Base-by-base conservation (phyloP, 1,140 invertebrate species). In the Drosophila aff. region DNA sequence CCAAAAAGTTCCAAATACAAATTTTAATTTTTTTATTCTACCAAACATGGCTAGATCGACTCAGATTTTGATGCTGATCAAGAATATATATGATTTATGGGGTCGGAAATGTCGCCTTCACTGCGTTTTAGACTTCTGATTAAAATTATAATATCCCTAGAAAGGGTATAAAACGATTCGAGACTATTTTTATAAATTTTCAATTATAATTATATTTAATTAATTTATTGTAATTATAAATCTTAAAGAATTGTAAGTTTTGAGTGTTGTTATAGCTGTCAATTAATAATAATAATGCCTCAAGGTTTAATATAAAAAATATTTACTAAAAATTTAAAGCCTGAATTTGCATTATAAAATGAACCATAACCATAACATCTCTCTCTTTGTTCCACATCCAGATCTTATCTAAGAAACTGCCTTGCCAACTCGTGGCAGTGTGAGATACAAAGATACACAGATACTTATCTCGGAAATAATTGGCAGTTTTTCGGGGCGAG, bases 401-500 rank as follows among this genome's bases (percentile, higher is more conserved):
- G 33, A 38, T 38, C 1, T 38, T 8, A 55, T 38, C 52, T 38
- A 0, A 9, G 5, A 0, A 38, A 5, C 18, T 16, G 33, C 53
- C 13, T 23, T 23, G 13, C 21, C 18, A 55, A 21, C 52, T 55
- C 52, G 21, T 38, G 33, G 18, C 50, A 33, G 50, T 53, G n/a
- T 53, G n/a, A 53, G n/a, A 53, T 38, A 16, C 52, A 38, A 4
- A 55, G 53, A 55, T 38, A 16, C 52, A 38, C 9, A 55, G 53
- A 55, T 55, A 40, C 33, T 23, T 55, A 55, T 55, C 52, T 55
- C 1, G 2, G 38, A 40, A 23, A 55, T 55, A 55, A 55, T 55
- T 55, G 53, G 53, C 33, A 40, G 18, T 23, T 38, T 50, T 26
- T 38, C 18, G 4, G 4, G 9, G 18, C 8, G 8, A 36, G 4